A percentile compares a stretch with the other conserved stretches of the same genome.
These are phyloP conservation scores for Drosophila kurseongensis DNA, from an alignment of 1,140 invertebrate genomes.

Conservation along the genomic window DNA sequence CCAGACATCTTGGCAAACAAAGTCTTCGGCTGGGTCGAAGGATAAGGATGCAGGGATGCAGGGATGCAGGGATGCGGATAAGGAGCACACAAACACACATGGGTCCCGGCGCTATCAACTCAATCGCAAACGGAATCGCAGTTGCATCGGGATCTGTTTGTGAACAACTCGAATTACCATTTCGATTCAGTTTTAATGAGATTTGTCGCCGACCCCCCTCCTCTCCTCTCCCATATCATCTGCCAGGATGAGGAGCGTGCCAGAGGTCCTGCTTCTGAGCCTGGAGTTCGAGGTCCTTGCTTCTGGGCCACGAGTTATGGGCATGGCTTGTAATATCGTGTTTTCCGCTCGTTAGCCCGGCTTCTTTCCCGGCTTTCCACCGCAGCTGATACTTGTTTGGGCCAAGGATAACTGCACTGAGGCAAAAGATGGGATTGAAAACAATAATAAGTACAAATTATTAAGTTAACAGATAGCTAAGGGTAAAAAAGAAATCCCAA, in stretches of 20 bases:
- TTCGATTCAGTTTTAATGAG: conserved; percentile 83
- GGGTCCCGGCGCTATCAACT: conserved; percentile 57
- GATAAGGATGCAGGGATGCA: conserved; percentile 4
- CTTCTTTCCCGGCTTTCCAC: conserved; percentile 12
- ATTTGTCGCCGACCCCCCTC: conserved; percentile 53
- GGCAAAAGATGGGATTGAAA: not conserved
- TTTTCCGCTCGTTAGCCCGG: conserved; percentile 72
- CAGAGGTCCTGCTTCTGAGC: conserved; percentile 27
- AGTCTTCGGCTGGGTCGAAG: conserved; percentile 40
- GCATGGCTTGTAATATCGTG: conserved; percentile 69
- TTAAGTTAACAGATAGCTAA: too few species aligned
- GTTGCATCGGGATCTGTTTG: conserved; percentile 68
- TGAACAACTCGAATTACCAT: conserved; percentile 81
- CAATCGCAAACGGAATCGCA: conserved; percentile 66
- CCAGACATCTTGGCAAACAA: conserved; percentile 74
- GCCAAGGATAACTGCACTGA: conserved; percentile 24
- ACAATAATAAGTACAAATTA: too few species aligned
- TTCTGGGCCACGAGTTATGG: conserved; percentile 66
- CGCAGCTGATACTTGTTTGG: conserved; percentile 39
- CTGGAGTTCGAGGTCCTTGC: conserved; percentile 2
- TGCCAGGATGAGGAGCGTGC: conserved; percentile 34
- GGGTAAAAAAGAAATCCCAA: too few species aligned
- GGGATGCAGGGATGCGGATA: conserved; percentile 28
- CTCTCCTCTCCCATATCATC: conserved; percentile 18
- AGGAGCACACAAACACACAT: conserved; percentile 27